Percentiles rank a stretch among this genome's conserved stretches.
Conservation (phyloP, 2,888 invertebrate species). For the Papilio elwesi region DNA sequence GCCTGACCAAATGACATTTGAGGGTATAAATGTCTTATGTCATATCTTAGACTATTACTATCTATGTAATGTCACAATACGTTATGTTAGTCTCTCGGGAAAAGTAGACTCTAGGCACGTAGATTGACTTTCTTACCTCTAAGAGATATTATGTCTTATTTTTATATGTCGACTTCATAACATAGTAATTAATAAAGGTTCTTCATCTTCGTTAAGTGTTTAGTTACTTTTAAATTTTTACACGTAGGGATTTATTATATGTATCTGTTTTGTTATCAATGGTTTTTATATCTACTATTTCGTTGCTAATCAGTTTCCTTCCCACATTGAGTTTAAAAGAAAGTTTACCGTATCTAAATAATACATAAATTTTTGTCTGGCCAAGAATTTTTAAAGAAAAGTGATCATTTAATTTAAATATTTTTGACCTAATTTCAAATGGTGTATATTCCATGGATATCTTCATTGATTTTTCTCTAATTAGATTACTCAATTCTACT, state of each 20-base stretch:
- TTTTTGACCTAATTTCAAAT: constrained; percentile 60
- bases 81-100: no score
- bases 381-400: constrained; percentile 62
- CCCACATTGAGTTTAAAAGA: constrained; percentile 61
- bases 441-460: constrained; percentile 55
- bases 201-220: neutral
- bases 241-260: constrained; percentile 58
- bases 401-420: constrained; percentile 60
- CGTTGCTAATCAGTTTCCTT: constrained; percentile 69
- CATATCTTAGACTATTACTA: no score
- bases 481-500: constrained; percentile 58
- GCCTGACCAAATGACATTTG: no score
- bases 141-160: no score
- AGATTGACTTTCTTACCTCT: no score
- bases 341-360: constrained; percentile 53
- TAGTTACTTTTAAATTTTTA: neutral
- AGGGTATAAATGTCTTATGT: no score
- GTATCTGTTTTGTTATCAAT: constrained; percentile 48
- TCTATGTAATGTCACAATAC: no score
- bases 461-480: constrained; percentile 54
- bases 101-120: no score
- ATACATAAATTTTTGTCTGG: constrained; percentile 59
- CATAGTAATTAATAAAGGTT: neutral
- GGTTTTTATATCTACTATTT: constrained; percentile 61
- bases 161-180: neutral